These are phyloP conservation scores for Eurosta solidaginis DNA, from an alignment of 1,140 invertebrate species.

Conservation along the genomic window DNA sequence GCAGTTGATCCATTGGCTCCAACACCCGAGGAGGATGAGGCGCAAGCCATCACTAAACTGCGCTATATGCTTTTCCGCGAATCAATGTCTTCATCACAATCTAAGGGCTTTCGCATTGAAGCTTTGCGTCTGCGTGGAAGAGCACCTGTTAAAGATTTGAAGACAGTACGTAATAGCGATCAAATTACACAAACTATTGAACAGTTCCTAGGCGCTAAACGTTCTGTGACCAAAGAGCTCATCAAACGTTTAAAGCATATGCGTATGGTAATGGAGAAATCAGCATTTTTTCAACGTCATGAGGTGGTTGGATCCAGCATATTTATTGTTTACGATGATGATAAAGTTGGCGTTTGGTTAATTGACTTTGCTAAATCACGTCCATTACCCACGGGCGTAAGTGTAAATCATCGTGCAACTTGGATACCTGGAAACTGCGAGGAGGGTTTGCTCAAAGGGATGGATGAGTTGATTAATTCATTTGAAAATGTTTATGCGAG, in stretches of 20 bases:
- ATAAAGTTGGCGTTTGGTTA: slow-evolving; percentile 87
- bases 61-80: slow-evolving; percentile 96
- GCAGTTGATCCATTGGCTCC: slow-evolving; percentile 86
- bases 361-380: slow-evolving; percentile 96
- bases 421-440: slow-evolving; percentile 94
- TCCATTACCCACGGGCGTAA: slow-evolving; percentile 71
- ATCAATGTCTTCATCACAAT: slow-evolving; percentile 87
- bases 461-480: slow-evolving; percentile 79
- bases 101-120: slow-evolving; percentile 94
- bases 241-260: slow-evolving; percentile 78
- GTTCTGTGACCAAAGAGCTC: slow-evolving; percentile 71
- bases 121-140: slow-evolving; percentile 85
- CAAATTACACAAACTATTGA: slow-evolving; percentile 81
- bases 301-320: slow-evolving; percentile 95
- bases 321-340: slow-evolving; percentile 89
- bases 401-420: slow-evolving; percentile 73
- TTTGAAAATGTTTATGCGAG: slow-evolving; percentile 53
- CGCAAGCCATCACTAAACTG: slow-evolving; percentile 85
- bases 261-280: slow-evolving; percentile 78
- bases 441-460: slow-evolving; percentile 88
- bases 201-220: slow-evolving; percentile 74
- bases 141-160: slow-evolving; percentile 75
- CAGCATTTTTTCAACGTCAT: slow-evolving; percentile 84
- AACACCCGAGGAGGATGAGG: slow-evolving; percentile 77
- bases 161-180: slow-evolving; percentile 75